A percentile compares a stretch with the other conserved stretches of the same genome.
phyloP scores from a whole-genome alignment of 2,113 vertebrate genomes.

The Alaudala cheleensis region DNA sequence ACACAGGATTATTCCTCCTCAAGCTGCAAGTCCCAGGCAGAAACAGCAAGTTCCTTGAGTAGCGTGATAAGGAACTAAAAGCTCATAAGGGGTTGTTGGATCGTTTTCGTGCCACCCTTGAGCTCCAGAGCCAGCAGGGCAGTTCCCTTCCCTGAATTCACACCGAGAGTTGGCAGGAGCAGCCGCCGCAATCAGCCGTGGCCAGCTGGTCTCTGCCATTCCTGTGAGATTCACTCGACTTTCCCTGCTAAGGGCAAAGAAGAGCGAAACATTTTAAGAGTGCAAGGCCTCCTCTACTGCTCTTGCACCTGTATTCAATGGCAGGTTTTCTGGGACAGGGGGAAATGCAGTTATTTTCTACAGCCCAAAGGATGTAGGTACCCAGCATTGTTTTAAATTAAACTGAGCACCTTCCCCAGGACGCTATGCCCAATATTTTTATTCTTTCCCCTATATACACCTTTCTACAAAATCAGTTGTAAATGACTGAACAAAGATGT shows the following conservation, averaged over 20 bases:
- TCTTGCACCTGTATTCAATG: neutral
- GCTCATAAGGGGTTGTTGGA: neutral
- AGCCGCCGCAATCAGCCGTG: accelerated
- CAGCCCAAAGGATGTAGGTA: neutral
- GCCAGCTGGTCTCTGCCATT: neutral
- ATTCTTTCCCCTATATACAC: neutral
- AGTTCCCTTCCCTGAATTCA: neutral
- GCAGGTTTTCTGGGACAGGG: neutral
- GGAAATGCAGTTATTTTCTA: neutral
- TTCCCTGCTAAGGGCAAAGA: neutral
- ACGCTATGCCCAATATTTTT: neutral
- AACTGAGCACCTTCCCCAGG: neutral
- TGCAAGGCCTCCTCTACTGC: neutral
- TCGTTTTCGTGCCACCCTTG: neutral
- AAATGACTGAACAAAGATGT: neutral
- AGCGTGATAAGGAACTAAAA: neutral
- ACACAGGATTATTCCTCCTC: neutral
- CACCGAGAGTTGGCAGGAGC: neutral
- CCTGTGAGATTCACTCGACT: neutral
- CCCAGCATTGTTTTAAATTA: neutral
- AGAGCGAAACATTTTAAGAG: neutral
- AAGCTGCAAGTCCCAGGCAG: neutral
- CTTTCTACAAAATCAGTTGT: neutral
- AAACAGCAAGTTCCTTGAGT: neutral
- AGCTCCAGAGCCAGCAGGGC: neutral